Base-by-base conservation (phyloP, 2,888 invertebrate genomes). In the Polydrusus cervinus region DNA sequence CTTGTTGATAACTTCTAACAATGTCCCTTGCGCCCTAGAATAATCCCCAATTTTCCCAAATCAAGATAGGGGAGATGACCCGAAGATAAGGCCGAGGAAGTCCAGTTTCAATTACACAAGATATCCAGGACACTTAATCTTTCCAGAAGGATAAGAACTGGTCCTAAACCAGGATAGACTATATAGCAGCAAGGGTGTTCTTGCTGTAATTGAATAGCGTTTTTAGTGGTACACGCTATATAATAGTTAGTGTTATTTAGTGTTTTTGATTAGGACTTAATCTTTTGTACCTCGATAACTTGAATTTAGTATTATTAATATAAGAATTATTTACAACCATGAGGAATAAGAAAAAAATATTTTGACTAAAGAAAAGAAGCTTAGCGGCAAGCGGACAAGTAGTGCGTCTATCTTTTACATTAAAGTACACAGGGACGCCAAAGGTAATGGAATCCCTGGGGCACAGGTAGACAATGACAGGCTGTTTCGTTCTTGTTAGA, bases 91-190 rank as follows among this genome's bases (percentile, higher is more conserved):
- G 64, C 74, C 68, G 75, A 81, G 75, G 79, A 77, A 84, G 84
- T 84, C 84, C 84, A 84, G 83, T 84, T 84, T 84, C 84, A 84
- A 84, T 84, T 84, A 84, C 84, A 80, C 79, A 80, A 47, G 83
- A 83, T 83, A 84, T 83, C 82, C 79, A 78, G 80, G 81, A 78
- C 83, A 82, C 81, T 84, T 83, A 83, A 83, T 83, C 84, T 84
- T 82, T 55, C 71, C 38, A 45, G 64, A 49, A 67, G 16, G 45
- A 64, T 60, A 68, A 61, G 70, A 66, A 49, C 51, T 47, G 45
- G 38, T 67, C 71, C 53, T 43, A 61, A 66, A 53, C 25, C 34
- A 16, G 55, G 49, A 62, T 43, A 65, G 49, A 25, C 65, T 16
- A 11, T 57, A 34, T 13, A 53, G n/a, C 16, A 53, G n/a, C 16